Evolutionary conservation across 2,888 invertebrate genomes (phyloP).

Genomic region (Xanthia icteritia): DNA sequence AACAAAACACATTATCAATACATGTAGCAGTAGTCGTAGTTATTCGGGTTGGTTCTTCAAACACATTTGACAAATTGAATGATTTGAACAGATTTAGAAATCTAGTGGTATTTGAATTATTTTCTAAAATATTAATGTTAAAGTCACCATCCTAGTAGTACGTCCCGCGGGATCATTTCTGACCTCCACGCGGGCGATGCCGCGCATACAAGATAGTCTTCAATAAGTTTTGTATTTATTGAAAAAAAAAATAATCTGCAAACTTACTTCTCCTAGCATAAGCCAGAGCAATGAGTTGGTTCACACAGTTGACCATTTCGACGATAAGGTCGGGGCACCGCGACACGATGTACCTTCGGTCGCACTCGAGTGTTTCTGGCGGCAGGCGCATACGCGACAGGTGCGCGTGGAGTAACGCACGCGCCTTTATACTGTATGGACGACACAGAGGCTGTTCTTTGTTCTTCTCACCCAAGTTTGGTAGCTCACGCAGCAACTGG

Average conservation of each 20-base stretch:
- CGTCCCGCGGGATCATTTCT: not conserved
- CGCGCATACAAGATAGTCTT: not conserved
- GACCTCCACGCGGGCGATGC: not conserved
- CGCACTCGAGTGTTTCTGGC: slow-evolving; percentile 94
- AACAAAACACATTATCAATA: no score
- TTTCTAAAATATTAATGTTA: no score
- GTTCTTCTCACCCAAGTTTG: slow-evolving; percentile 98
- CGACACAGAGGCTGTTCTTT: slow-evolving; percentile 98
- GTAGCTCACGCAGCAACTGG: slow-evolving; percentile 97
- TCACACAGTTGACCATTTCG: slow-evolving; percentile 99
- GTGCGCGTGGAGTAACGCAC: slow-evolving; percentile 99
- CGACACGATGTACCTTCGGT: slow-evolving; percentile 95
- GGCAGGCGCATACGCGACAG: slow-evolving; percentile 95
- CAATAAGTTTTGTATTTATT: not conserved
- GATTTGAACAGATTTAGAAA: no score
- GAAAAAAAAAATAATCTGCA: not conserved
- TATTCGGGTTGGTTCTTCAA: no score
- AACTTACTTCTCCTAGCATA: slow-evolving; percentile 96
- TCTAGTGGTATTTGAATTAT: no score
- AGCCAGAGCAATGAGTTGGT: slow-evolving; percentile 97
- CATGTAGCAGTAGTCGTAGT: no score
- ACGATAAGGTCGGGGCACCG: slow-evolving; percentile 98
- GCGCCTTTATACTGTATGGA: slow-evolving; percentile 97
- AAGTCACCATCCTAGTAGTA: no score
- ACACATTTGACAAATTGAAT: no score